Conservation (phyloP, 53 echinoderm and acorn worm species). For the Antedon mediterranea region DNA sequence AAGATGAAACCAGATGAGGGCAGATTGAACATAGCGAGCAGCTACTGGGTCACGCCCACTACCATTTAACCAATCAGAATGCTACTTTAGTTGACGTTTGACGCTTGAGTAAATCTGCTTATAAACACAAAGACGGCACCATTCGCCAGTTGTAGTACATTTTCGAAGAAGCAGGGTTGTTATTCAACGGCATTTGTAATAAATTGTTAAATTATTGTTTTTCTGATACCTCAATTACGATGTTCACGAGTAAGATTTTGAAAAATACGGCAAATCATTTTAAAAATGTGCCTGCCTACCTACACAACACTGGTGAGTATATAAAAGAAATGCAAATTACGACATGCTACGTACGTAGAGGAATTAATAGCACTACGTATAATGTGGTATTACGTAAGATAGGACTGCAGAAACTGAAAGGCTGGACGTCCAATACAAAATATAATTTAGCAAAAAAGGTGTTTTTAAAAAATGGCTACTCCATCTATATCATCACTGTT, state of each 20-base stretch:
- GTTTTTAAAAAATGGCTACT: too few relatives aligned
- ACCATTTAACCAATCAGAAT: background rate
- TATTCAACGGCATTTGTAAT: background rate
- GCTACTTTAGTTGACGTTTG: background rate
- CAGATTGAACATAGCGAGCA: background rate
- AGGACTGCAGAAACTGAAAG: too few relatives aligned
- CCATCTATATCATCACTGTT: too few relatives aligned
- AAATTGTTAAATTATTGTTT: background rate
- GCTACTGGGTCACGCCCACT: background rate
- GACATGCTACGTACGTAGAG: too few relatives aligned
- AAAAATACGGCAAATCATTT: background rate
- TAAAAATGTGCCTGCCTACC: background rate
- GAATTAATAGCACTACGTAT: too few relatives aligned
- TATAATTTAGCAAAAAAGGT: too few relatives aligned
- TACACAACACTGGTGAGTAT: background rate
- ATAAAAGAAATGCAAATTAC: too few relatives aligned
- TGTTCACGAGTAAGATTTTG: background rate
- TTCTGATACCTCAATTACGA: background rate
- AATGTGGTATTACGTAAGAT: too few relatives aligned
- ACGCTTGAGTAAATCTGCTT: background rate
- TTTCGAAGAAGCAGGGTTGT: too few relatives aligned
- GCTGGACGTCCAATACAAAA: too few relatives aligned
- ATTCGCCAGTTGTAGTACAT: too few relatives aligned
- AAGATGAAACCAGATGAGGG: background rate
- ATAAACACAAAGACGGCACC: background rate